Evolutionary conservation across 2,797 vertebrate genomes (phyloP).

Genomic region (Knipowitschia caucasica): DNA sequence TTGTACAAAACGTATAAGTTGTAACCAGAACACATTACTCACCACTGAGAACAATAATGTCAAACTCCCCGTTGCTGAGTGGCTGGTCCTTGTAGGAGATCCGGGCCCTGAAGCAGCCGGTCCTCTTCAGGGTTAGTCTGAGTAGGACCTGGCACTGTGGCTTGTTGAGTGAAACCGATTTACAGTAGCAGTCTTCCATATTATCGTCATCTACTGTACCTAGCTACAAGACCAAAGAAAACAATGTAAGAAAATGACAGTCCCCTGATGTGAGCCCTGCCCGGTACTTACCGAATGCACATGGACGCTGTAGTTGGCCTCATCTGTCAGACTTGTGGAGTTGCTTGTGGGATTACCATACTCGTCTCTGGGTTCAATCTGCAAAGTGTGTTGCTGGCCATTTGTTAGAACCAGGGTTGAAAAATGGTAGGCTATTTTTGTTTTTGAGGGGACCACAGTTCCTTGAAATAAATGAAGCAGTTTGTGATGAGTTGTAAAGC

Average conservation of each 20-base stretch:
- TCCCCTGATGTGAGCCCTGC: neutral
- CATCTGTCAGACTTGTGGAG: slow-evolving; percentile 86
- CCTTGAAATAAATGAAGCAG: slow-evolving; percentile 66
- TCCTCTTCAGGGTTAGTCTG: slow-evolving; percentile 84
- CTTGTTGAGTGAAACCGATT: slow-evolving; percentile 86
- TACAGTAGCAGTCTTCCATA: slow-evolving; percentile 83
- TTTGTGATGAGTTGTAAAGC: neutral
- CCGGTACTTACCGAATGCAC: slow-evolving; percentile 83
- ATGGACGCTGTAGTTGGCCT: slow-evolving; percentile 88
- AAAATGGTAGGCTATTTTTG: slow-evolving; percentile 96
- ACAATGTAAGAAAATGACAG: slow-evolving; percentile 13
- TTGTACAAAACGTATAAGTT: too few relatives aligned
- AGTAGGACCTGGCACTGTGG: slow-evolving; percentile 90
- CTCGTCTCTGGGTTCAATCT: slow-evolving; percentile 95
- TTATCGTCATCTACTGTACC: slow-evolving; percentile 88
- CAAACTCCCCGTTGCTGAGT: slow-evolving; percentile 96
- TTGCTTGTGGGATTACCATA: slow-evolving; percentile 97
- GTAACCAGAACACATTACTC: slow-evolving; percentile 52
- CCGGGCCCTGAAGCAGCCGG: slow-evolving; percentile 90
- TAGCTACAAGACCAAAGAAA: slow-evolving; percentile 69
- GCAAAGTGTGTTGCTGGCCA: slow-evolving; percentile 90
- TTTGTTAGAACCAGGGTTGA: slow-evolving; percentile 94
- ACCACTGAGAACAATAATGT: slow-evolving; percentile 98
- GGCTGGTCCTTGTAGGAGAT: slow-evolving; percentile 92
- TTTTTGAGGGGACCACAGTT: slow-evolving; percentile 95